phyloP scores from a whole-genome alignment of 1,140 invertebrate species.

The Hormaphis cornu region DNA sequence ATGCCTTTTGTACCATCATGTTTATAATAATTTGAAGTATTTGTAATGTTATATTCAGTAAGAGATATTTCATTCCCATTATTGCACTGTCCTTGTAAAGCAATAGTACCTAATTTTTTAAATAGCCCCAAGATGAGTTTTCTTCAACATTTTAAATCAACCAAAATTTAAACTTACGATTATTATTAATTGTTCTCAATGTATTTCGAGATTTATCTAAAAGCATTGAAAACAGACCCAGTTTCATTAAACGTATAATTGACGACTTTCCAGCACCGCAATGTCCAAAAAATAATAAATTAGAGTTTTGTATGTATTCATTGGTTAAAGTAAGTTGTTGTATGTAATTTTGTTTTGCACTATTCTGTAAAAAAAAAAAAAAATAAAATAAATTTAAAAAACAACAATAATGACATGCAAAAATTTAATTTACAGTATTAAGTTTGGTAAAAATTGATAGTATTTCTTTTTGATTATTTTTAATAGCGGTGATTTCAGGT shows the following conservation, averaged over 20 bases:
- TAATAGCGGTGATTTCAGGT: slow-evolving; percentile 71
- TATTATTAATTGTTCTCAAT: slow-evolving; percentile 11
- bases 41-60: slow-evolving; percentile 18
- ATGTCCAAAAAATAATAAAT: slow-evolving; percentile 67
- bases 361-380: slow-evolving; percentile 42
- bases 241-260: slow-evolving; percentile 48
- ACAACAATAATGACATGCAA: slow-evolving; percentile 23
- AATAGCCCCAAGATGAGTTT: background rate
- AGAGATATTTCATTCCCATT: slow-evolving; percentile 19
- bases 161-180: background rate
- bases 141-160: background rate
- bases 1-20: slow-evolving; percentile 5
- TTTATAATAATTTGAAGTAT: slow-evolving; percentile 5
- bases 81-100: background rate
- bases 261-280: slow-evolving; percentile 68
- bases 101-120: background rate
- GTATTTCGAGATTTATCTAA: slow-evolving; percentile 20
- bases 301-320: slow-evolving; percentile 56
- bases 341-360: slow-evolving; percentile 53
- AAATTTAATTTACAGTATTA: slow-evolving; percentile 49
- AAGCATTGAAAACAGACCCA: slow-evolving; percentile 17
- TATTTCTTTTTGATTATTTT: slow-evolving; percentile 65
- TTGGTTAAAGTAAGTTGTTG: slow-evolving; percentile 59
- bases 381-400: background rate
- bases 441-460: slow-evolving; percentile 61